Base-by-base conservation (phyloP, 2,888 invertebrate species). In the Chalcis sispes region DNA sequence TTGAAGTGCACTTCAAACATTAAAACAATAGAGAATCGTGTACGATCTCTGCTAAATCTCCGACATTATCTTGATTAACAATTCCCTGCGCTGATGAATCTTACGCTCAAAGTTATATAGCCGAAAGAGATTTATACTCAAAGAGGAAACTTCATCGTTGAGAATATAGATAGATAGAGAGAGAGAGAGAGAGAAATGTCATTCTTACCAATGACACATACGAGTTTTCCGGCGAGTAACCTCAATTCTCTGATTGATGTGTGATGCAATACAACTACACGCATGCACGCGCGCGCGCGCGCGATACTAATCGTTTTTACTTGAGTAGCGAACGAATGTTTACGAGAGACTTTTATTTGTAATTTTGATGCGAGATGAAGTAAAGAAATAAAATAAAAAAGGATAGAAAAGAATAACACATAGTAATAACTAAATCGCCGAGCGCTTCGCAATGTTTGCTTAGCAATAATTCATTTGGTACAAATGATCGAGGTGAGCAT, bases 211-310 rank as follows among this genome's bases (percentile, higher is more conserved):
- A 64, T 73, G 73, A 75, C 74, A n/a, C n/a, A n/a, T n/a, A n/a
- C n/a, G 62, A 48, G 25, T 56, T 76, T 72, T 76, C 56, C 72
- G 64, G 67, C 62, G 40, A 54, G 72, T 70, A 77, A 77, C 77
- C 72, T 72, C 69, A 59, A 75, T 75, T 71, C 70, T 32, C 75
- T 65, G 75, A 77, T 72, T 69, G 77, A 72, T 46, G 69, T 52
- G 69, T 72, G 72, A 77, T 72, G 77, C 62, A 77, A 77, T n/a
- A n/a, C n/a, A n/a, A n/a, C n/a, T n/a, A n/a, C n/a, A n/a, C n/a
- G n/a, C n/a, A n/a, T n/a, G n/a, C n/a, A n/a, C n/a, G n/a, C n/a
- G n/a, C n/a, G n/a, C n/a, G n/a, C n/a, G 58, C 25, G 20, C 59
- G 58, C 58, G 69, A 77, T 72, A 76, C 62, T 65, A 70, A 77